phyloP scores from a whole-genome alignment of 37 sponge, comb jelly and placozoan species.

The Agelas oroides region DNA sequence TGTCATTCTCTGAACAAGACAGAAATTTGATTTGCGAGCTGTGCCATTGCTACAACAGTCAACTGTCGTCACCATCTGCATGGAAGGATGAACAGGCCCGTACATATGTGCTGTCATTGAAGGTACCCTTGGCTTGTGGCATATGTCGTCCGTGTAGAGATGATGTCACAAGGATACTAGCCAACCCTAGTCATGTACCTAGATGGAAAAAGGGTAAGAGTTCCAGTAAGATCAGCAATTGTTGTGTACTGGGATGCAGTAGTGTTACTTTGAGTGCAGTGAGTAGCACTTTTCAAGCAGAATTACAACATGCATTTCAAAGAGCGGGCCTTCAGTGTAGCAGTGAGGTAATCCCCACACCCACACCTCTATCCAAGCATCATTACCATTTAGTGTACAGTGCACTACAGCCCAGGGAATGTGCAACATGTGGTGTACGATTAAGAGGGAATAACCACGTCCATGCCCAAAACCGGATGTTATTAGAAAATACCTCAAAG shows the following conservation, averaged over 20 bases:
- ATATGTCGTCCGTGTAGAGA: slow-evolving; percentile 22
- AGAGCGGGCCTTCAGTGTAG: not conserved
- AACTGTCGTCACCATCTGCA: not conserved
- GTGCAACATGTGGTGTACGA: too few species aligned
- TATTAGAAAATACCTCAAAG: not conserved
- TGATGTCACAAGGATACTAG: not conserved
- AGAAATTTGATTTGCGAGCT: not conserved
- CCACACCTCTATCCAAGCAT: too few species aligned
- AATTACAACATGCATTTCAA: not conserved
- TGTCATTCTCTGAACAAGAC: not conserved
- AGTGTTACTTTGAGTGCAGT: not conserved
- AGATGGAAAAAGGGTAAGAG: not conserved
- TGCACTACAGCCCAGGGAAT: too few species aligned
- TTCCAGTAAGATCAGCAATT: not conserved
- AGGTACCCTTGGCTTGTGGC: not conserved
- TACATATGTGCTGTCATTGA: not conserved
- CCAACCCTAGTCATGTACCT: slow-evolving; percentile 2
- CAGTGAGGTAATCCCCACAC: too few species aligned
- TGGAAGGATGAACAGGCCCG: not conserved
- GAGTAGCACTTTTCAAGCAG: not conserved
- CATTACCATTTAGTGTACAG: too few species aligned
- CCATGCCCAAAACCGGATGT: not conserved
- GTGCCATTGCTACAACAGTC: not conserved
- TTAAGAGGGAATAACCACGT: too few species aligned
- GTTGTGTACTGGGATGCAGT: slow-evolving; percentile 2